A percentile compares a stretch with the other conserved stretches of the same genome.
These are phyloP conservation scores for Drosophila picticornis DNA, from an alignment of 2,888 invertebrate genomes.

Conservation along the genomic window DNA sequence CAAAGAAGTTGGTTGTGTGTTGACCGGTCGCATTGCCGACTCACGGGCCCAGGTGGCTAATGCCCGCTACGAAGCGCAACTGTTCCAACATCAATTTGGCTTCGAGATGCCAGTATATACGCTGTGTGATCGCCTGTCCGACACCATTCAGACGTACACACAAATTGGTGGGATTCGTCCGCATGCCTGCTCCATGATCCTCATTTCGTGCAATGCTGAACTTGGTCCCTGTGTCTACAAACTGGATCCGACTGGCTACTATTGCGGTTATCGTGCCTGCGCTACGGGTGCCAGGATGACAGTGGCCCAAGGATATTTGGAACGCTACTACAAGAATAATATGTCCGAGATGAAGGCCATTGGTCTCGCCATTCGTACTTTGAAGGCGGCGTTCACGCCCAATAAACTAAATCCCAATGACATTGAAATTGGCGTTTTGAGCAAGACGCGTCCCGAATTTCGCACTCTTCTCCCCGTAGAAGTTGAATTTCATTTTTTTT, in stretches of 20 bases:
- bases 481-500: neutral
- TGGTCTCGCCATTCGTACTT: neutral
- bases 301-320: neutral
- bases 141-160: neutral
- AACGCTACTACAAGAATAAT: neutral
- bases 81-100: accelerated
- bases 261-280: neutral
- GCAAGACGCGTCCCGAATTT: neutral
- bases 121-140: neutral
- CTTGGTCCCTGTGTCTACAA: neutral
- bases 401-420: neutral
- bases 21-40: neutral
- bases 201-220: neutral
- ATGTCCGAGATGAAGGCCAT: neutral
- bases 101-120: neutral
- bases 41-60: neutral
- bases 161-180: neutral
- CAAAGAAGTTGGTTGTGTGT: neutral
- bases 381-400: neutral
- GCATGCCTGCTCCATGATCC: neutral
- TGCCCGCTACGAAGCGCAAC: neutral
- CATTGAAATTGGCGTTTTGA: neutral
- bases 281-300: neutral
- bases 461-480: neutral
- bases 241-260: neutral